Evolutionary conservation across 2,113 vertebrate genomes (phyloP), one percentile per base, ranked within the genome.

Genomic region (Columba livia): DNA sequence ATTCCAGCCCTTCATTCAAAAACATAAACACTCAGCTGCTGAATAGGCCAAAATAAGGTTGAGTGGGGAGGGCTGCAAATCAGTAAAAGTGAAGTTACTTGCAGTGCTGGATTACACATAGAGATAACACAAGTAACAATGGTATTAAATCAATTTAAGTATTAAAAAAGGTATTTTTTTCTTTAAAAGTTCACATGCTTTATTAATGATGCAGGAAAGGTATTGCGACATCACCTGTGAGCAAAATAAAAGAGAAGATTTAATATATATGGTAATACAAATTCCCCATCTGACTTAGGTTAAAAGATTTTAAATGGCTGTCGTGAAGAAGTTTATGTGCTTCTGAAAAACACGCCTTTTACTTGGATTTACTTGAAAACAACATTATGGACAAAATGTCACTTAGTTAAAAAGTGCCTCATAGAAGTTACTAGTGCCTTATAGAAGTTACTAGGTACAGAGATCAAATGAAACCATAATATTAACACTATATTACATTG

Each of bases 1-100:
- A 91, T 82, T 93, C 79, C 67, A 97, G 74, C 58, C 54, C 56
- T 90, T 93, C 56, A 70, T 94, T 96, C 66, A 95, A 88, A 93
- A 97, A 47, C 81, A 75, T 75, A 84, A 90, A 57, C n/a, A 94
- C n/a, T 87, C 57, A 65, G 95, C 87, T 94, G 86, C 84, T 86
- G 71, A 91, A 66, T 79, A 85, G 84, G 81, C 40, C 87, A 85
- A 91, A 94, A 85, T 62, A 54, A 67, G 32, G 26, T 40, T 73
- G n/a, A 13, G 26, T 13, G 23, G 38, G 25, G 6, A 19, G 91
- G 44, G 67, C 8, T 72, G 32, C 34, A 78, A 57, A 86, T 48
- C 28, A 50, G 31, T 81, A 34, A 38, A 78, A 79, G 50, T 16
- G 15, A 81, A 70, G 40, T 53, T 65, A 65, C 32, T 93, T 72